Conservation (phyloP, 2,888 invertebrate genomes). For the Tortricodes alternella region DNA sequence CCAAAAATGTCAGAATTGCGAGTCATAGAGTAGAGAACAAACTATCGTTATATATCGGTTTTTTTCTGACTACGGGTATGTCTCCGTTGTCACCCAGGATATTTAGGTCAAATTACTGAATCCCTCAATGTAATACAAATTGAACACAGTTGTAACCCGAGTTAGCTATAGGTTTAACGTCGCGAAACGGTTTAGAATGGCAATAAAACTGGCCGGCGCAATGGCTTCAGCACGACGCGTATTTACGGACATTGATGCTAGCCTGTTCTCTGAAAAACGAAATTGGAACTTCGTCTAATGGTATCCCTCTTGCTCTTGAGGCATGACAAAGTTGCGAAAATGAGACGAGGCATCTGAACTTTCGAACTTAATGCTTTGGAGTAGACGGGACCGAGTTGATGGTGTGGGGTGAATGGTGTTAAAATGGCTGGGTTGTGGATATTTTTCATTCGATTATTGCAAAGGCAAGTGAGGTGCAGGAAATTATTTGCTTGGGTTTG, state of each 20-base stretch:
- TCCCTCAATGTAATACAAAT: neutral
- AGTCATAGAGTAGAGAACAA: too few relatives aligned
- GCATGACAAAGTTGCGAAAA: neutral
- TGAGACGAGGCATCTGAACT: neutral
- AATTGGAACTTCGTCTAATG: neutral
- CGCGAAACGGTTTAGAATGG: slow-evolving; percentile 39
- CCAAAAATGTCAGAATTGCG: too few relatives aligned
- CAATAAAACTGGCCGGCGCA: slow-evolving; percentile 40
- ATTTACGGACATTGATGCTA: too few relatives aligned
- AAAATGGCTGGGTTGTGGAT: neutral
- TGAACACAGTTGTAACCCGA: neutral
- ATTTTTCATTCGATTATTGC: too few relatives aligned
- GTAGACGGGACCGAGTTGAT: slow-evolving; percentile 8
- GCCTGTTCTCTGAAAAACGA: neutral
- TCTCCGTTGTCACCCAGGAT: too few relatives aligned
- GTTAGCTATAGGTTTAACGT: slow-evolving; percentile 32
- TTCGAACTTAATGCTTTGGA: too few relatives aligned
- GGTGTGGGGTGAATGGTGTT: slow-evolving; percentile 13
- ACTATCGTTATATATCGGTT: too few relatives aligned
- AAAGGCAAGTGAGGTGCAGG: too few relatives aligned
- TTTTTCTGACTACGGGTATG: too few relatives aligned
- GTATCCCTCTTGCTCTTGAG: neutral
- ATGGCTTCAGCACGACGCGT: slow-evolving; percentile 4
- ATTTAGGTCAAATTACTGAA: neutral
- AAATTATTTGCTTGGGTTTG: too few relatives aligned